Conservation (phyloP, 2,113 vertebrate genomes). For the Protomyctophum bolini region DNA sequence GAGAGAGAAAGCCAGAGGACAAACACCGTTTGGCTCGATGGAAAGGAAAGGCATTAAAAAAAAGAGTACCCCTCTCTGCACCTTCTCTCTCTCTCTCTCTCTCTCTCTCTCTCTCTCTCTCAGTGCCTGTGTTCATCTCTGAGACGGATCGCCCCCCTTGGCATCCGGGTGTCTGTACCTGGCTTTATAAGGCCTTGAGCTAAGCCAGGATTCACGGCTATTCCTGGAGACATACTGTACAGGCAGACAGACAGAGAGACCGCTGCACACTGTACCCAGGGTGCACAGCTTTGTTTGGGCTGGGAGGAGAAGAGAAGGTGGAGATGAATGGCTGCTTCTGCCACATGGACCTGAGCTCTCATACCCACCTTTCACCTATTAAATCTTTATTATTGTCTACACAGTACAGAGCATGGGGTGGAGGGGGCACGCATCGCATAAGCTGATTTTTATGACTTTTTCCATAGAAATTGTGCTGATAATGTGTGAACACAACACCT, state of each 20-base stretch:
- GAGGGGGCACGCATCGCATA: not conserved
- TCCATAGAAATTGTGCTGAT: not conserved
- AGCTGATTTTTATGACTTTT: constrained; percentile 23
- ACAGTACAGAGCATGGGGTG: constrained; percentile 19
- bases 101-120: not conserved
- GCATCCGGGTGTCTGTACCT: constrained; percentile 57
- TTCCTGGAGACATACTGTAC: constrained; percentile 52
- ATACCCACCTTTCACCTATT: constrained; percentile 21
- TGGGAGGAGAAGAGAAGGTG: constrained; percentile 24
- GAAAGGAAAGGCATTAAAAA: not conserved
- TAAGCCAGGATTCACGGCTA: constrained; percentile 43
- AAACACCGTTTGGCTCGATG: constrained; percentile 7
- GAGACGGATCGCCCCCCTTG: constrained; percentile 45
- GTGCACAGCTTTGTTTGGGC: constrained; percentile 60
- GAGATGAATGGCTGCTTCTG: constrained; percentile 37
- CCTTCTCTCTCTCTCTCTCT: constrained; percentile 38
- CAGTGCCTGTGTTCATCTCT: not conserved
- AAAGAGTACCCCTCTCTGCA: constrained; percentile 37
- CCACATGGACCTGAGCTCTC: constrained; percentile 20
- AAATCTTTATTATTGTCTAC: constrained; percentile 52
- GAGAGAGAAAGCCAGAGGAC: constrained; percentile 6
- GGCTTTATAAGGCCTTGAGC: constrained; percentile 71
- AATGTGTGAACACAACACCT: constrained; percentile 5
- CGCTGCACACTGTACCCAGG: constrained; percentile 44
- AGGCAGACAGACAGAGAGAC: not conserved